Conservation (phyloP, 2,888 invertebrate genomes). For the Platycnemis pennipes region DNA sequence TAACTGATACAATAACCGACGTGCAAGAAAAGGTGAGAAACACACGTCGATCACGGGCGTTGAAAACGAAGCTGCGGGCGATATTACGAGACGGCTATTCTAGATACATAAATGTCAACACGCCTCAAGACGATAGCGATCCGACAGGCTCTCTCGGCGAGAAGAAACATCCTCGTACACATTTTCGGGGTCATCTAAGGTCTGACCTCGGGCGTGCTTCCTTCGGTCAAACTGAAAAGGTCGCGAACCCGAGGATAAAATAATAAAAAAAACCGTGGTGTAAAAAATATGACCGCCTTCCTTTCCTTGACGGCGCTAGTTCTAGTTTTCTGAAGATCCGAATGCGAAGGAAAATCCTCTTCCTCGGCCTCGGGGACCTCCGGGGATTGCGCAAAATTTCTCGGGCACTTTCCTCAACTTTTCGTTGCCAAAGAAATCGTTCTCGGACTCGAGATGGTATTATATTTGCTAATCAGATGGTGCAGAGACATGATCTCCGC, state of each 20-base stretch:
- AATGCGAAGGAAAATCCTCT: not conserved
- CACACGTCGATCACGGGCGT: conserved; percentile 1
- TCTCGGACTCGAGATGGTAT: not conserved
- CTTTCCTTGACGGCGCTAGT: not conserved
- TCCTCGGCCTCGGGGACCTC: not conserved
- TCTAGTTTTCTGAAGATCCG: not conserved
- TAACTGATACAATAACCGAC: not conserved
- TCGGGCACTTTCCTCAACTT: not conserved
- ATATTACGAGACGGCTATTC: not conserved
- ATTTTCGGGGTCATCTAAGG: not conserved
- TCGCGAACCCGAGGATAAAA: not conserved
- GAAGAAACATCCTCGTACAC: not conserved
- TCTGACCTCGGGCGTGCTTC: not conserved
- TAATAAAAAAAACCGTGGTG: conserved; percentile 8
- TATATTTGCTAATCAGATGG: not conserved
- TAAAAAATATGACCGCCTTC: not conserved
- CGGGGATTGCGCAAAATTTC: not conserved
- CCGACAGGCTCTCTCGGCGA: not conserved
- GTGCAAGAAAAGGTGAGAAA: not conserved
- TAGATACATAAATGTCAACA: conserved; percentile 35
- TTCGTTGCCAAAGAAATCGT: not conserved
- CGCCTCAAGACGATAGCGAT: conserved; percentile 21
- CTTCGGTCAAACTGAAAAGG: not conserved
- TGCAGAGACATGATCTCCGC: not conserved
- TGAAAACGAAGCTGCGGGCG: not conserved